phyloP scores from a whole-genome alignment of 2,113 vertebrate species.

The Dascyllus trimaculatus region DNA sequence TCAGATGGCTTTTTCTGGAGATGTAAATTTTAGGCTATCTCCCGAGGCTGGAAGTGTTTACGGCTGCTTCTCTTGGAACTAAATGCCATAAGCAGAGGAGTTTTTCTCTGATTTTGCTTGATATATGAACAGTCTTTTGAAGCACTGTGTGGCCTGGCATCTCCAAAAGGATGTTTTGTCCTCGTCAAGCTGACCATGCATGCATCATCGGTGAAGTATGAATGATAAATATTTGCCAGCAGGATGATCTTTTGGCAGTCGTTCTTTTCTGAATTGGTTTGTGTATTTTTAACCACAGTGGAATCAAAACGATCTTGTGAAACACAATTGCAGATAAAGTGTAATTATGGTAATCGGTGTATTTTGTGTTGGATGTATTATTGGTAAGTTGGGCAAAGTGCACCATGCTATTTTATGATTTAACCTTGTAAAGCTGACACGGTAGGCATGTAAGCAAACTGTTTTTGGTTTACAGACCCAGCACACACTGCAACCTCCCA shows the following conservation, averaged over 20 bases:
- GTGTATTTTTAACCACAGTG: no score
- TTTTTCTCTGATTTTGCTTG: not conserved
- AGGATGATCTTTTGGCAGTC: not conserved
- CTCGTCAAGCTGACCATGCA: not conserved
- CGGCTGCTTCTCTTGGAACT: not conserved
- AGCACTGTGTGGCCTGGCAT: not conserved
- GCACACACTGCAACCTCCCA: no score
- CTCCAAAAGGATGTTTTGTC: not conserved
- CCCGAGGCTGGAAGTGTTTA: not conserved
- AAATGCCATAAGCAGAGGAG: not conserved
- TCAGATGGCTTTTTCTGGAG: not conserved
- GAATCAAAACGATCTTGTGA: no score
- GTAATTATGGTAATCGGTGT: no score
- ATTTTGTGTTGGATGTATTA: no score
- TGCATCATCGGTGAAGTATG: slow-evolving; percentile 16
- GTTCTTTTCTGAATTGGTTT: no score
- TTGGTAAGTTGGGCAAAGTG: no score
- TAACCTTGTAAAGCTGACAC: no score
- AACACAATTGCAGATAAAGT: no score
- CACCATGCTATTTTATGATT: no score
- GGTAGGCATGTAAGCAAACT: no score
- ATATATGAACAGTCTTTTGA: not conserved
- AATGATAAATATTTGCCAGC: slow-evolving; percentile 4
- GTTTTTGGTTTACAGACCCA: no score
- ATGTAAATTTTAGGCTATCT: not conserved